phyloP scores from a whole-genome alignment of 2,797 vertebrate genomes.

The Rhodeus uyekii region DNA sequence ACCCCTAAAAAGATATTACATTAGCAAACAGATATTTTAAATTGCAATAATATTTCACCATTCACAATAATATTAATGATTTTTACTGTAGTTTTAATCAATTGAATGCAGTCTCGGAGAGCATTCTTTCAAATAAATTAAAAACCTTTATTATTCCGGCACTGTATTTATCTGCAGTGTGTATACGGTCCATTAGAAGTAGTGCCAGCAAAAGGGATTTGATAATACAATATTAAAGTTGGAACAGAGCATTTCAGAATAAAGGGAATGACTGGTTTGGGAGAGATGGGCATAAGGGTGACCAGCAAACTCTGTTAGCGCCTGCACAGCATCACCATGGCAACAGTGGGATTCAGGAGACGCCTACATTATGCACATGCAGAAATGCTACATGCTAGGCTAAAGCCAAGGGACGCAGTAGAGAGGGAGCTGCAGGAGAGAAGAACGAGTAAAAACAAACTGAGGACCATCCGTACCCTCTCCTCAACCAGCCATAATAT shows the following conservation, averaged over 20 bases:
- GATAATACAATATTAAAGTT: background rate
- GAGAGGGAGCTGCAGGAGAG: slow-evolving; percentile 37
- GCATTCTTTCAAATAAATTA: background rate
- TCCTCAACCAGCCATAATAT: slow-evolving; percentile 83
- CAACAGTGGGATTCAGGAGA: slow-evolving; percentile 29
- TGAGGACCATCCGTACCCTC: slow-evolving; percentile 60
- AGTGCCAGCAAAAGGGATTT: background rate
- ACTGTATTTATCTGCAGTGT: too few relatives aligned
- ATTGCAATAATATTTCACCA: background rate
- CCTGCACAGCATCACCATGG: slow-evolving; percentile 16
- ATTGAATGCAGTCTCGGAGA: background rate
- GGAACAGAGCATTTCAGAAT: background rate
- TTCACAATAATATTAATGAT: background rate
- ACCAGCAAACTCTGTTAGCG: slow-evolving; percentile 27
- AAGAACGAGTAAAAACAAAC: slow-evolving; percentile 47
- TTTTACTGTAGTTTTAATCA: background rate
- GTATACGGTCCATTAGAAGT: background rate
- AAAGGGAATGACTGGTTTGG: background rate
- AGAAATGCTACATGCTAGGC: slow-evolving; percentile 60
- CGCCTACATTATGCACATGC: slow-evolving; percentile 56
- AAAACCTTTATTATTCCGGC: background rate
- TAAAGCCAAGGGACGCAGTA: slow-evolving; percentile 50
- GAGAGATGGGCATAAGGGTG: background rate
- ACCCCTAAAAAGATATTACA: background rate
- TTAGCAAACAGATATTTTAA: background rate